These are phyloP conservation scores for Apotomis betuletana DNA, from an alignment of 2,888 invertebrate species.

Conservation along the genomic window DNA sequence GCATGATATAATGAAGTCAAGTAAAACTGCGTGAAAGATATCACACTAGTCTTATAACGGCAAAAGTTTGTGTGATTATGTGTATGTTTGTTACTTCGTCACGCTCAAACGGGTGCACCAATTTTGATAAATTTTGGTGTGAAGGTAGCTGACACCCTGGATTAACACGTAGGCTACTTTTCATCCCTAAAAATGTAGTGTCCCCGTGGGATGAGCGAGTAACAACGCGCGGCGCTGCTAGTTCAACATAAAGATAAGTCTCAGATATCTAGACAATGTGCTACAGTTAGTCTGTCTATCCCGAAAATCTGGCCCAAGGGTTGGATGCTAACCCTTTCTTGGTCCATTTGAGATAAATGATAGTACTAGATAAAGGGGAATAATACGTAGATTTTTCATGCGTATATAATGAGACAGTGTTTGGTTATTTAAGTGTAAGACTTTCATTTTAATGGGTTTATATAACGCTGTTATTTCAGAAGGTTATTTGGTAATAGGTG, in stretches of 20 bases:
- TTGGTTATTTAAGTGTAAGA: neutral
- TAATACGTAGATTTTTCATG: neutral
- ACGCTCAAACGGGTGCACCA: too few species aligned
- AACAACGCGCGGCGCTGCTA: too few species aligned
- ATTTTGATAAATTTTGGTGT: too few species aligned
- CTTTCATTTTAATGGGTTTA: neutral
- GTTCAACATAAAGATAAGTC: neutral
- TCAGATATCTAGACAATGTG: constrained; percentile 1
- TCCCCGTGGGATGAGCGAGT: too few species aligned
- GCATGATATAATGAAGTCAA: too few species aligned
- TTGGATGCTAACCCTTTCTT: neutral
- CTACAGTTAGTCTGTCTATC: neutral
- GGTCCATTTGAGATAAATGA: constrained; percentile 7
- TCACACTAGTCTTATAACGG: too few species aligned
- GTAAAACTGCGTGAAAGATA: too few species aligned
- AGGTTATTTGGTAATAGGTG: neutral
- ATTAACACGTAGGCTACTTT: too few species aligned
- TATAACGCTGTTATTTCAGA: neutral
- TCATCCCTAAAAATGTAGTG: too few species aligned
- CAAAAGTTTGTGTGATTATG: too few species aligned
- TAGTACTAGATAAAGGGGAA: neutral
- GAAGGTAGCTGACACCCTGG: too few species aligned
- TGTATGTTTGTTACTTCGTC: too few species aligned
- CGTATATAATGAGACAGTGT: neutral
- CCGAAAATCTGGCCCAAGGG: neutral